phyloP scores from a whole-genome alignment of 2,888 invertebrate species.

The Nasonia oneida region DNA sequence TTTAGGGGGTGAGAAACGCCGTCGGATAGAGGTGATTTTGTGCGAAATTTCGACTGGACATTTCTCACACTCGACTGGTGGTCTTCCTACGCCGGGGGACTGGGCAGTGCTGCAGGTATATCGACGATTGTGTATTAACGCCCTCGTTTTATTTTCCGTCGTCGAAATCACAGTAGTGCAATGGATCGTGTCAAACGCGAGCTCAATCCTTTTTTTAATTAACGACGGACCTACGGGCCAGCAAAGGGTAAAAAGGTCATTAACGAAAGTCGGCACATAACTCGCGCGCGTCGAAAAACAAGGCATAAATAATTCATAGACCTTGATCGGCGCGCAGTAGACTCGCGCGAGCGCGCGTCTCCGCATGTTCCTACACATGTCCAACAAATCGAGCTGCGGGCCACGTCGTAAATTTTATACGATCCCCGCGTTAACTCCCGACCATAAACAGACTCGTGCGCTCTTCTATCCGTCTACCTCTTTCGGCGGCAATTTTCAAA shows the following conservation, averaged over 20 bases:
- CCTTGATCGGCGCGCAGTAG: constrained; percentile 42
- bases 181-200: not conserved
- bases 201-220: too few species aligned
- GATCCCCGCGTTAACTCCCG: constrained; percentile 47
- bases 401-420: constrained; percentile 60
- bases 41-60: constrained; percentile 31
- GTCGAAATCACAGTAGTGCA: too few species aligned
- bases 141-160: too few species aligned
- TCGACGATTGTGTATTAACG: too few species aligned
- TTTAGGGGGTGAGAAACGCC: constrained; percentile 42
- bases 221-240: not conserved
- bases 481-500: constrained; percentile 54
- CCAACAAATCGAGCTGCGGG: constrained; percentile 50
- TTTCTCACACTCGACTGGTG: constrained; percentile 35
- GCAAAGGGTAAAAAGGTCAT: not conserved
- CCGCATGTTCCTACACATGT: constrained; percentile 35
- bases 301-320: constrained; percentile 59
- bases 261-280: not conserved
- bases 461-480: not conserved
- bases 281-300: constrained; percentile 21
- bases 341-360: not conserved
- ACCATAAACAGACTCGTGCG: constrained; percentile 46
- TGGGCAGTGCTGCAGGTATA: not conserved
- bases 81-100: not conserved
- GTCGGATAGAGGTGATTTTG: not conserved